phyloP scores from a whole-genome alignment of 2,113 vertebrate genomes.

The Xenopus laevis region DNA sequence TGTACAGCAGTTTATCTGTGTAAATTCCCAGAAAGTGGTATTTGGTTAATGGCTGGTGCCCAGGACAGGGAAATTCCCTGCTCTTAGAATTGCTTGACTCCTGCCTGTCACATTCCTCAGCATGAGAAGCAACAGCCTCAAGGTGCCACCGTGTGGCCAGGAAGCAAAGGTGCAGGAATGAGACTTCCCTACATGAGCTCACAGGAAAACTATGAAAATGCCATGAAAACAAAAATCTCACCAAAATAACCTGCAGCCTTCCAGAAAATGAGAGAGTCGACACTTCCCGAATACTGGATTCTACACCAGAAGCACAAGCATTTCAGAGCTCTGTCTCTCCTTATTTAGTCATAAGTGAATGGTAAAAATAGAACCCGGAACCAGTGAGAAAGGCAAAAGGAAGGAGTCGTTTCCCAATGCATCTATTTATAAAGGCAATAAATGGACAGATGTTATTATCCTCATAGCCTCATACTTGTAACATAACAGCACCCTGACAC shows the following conservation, averaged over 20 bases:
- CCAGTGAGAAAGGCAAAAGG: too few relatives aligned
- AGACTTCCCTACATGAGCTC: background rate
- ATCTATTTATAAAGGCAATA: too few relatives aligned
- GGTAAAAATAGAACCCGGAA: too few relatives aligned
- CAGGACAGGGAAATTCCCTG: slow-evolving; percentile 29
- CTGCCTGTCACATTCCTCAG: background rate
- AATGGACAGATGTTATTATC: too few relatives aligned
- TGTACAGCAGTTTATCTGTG: background rate
- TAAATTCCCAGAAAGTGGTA: slow-evolving; percentile 25
- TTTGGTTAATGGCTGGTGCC: background rate
- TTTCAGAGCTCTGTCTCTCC: too few relatives aligned
- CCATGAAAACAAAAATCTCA: background rate
- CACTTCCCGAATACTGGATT: too few relatives aligned
- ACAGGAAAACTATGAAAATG: background rate
- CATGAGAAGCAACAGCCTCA: background rate
- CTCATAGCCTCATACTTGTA: too few relatives aligned
- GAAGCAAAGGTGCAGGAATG: background rate
- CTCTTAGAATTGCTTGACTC: slow-evolving; percentile 1
- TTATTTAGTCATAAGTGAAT: too few relatives aligned
- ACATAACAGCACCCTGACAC: too few relatives aligned
- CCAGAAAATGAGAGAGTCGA: too few relatives aligned
- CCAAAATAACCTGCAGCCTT: background rate
- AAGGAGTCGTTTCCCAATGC: too few relatives aligned
- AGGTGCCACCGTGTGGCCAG: slow-evolving; percentile 18
- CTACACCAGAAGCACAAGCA: too few relatives aligned